These are phyloP conservation scores for Menura novaehollandiae DNA, from an alignment of 2,113 vertebrate genomes.

Conservation along the genomic window DNA sequence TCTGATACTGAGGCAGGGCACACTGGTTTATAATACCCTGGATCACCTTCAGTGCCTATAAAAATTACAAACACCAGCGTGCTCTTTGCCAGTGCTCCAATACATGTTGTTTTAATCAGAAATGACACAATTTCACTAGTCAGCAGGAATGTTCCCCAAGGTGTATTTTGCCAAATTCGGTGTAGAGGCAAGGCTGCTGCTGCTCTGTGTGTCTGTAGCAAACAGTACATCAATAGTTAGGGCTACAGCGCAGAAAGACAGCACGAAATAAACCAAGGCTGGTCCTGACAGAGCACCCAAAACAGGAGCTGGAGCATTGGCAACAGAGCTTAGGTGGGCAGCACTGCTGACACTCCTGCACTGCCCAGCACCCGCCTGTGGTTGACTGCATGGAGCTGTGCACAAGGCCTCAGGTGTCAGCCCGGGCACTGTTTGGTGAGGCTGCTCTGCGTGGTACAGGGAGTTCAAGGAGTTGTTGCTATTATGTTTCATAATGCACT, in stretches of 20 bases:
- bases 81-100: neutral
- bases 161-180: neutral
- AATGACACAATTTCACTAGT: neutral
- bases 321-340: neutral
- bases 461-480: neutral
- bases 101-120: neutral
- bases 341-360: accelerated
- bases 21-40: neutral
- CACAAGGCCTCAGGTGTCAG: accelerated
- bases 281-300: neutral
- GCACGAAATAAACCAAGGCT: neutral
- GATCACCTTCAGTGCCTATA: neutral
- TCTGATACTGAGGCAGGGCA: neutral
- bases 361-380: neutral
- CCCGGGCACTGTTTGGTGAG: accelerated
- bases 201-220: neutral
- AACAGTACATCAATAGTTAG: neutral
- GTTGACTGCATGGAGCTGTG: neutral
- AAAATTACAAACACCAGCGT: neutral
- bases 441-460: neutral
- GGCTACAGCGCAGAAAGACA: neutral
- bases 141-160: neutral
- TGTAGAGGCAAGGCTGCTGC: neutral
- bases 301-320: neutral
- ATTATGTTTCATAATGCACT: neutral